Evolutionary conservation across 1,140 invertebrate genomes (phyloP), one percentile per base, ranked within the genome.

Genomic region (Zaprionus ghesquierei): DNA sequence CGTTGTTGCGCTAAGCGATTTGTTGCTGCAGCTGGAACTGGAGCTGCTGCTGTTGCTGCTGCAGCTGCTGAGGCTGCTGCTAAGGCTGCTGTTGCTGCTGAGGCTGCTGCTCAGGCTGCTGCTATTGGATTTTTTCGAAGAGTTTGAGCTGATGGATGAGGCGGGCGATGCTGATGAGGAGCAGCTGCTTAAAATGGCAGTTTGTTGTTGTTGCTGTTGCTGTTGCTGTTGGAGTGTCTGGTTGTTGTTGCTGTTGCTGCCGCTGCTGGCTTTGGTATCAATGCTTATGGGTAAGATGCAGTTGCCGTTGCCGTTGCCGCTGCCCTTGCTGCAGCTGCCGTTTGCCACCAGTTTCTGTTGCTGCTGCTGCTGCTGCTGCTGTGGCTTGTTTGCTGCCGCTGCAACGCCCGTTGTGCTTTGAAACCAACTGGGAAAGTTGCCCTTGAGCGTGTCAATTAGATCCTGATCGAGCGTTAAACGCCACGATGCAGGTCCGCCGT

Each of bases 361-460:
- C 53, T 75, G 92, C 73, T 89, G 82, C 53, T 89, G 79, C 61
- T 65, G 79, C 61, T 56, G 53, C 64, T 61, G 81, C 59, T 79
- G 93, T 89, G 93, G 77, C 61, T n/a, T n/a, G n/a, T n/a, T n/a
- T 65, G 64, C 60, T 9, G 65, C 59, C 22, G 51, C 35, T 63
- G 41, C 51, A 25, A 53, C 68, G 27, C 64, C 70, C 12, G 80
- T 56, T 51, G 74, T 56, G 59, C 69, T 56, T 93, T 95, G 96
- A 93, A 97, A 97, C 97, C 97, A 98, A 94, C 97, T 96, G 65
- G 97, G 97, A 93, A 97, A 97, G 91, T 97, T 96, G 70, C 96
- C 95, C 87, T 96, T 95, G 85, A 98, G 96, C 75, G 97, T 98
- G 92, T 97, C 96, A 84, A 98, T 94, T 81, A 98, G 94, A 93